phyloP scores from a whole-genome alignment of 2,113 vertebrate genomes.

The Oxyura jamaicensis region DNA sequence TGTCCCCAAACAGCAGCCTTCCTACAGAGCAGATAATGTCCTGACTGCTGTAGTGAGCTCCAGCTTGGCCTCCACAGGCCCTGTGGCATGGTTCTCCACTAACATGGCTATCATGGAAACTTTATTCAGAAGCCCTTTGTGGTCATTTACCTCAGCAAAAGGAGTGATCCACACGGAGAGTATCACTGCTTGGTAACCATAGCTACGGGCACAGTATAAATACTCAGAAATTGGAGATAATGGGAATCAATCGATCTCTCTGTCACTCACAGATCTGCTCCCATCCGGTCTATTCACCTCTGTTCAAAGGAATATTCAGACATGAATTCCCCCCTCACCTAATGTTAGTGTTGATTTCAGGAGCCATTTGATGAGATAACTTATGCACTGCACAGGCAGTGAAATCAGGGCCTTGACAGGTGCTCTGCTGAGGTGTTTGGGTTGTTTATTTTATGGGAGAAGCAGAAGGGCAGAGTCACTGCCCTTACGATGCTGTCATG shows the following conservation, averaged over 20 bases:
- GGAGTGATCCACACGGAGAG: neutral
- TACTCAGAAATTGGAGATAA: neutral
- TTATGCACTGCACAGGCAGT: too few species aligned
- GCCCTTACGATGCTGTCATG: neutral
- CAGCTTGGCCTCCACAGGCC: neutral
- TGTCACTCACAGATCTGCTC: neutral
- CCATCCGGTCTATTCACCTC: too few species aligned
- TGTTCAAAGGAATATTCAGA: neutral
- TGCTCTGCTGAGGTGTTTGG: accelerated
- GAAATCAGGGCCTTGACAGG: neutral
- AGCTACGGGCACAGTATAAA: neutral
- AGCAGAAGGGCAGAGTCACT: accelerated
- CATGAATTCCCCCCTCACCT: too few species aligned
- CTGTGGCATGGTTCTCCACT: too few species aligned
- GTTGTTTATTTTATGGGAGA: neutral
- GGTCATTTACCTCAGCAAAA: neutral
- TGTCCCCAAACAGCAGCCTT: too few species aligned
- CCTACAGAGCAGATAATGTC: accelerated
- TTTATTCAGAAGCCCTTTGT: neutral
- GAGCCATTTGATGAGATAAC: neutral
- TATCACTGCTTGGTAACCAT: neutral
- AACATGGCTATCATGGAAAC: neutral
- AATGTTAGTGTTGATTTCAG: accelerated
- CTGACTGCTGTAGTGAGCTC: too few species aligned
- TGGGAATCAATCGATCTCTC: accelerated